Percentiles rank a stretch among this genome's conserved stretches.
These are phyloP conservation scores for Syngnathus rostellatus DNA, from an alignment of 2,797 vertebrate genomes.

Conservation along the genomic window DNA sequence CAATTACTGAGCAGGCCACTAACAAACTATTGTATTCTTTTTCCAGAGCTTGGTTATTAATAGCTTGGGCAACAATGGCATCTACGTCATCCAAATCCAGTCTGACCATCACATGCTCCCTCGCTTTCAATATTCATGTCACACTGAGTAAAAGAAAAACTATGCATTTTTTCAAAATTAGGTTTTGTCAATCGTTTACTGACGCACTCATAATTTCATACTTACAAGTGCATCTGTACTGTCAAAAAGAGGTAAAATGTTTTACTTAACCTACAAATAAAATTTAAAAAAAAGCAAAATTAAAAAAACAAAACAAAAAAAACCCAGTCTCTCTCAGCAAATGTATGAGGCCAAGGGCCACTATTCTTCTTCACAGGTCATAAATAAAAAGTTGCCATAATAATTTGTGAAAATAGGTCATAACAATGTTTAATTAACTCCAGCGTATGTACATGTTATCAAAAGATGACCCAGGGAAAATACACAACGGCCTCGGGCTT, in stretches of 20 bases:
- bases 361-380: not conserved
- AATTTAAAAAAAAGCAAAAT: too few relatives aligned
- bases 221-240: not conserved
- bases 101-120: conserved; percentile 3
- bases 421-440: not conserved
- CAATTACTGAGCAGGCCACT: conserved; percentile 35
- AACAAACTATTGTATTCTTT: conserved; percentile 24
- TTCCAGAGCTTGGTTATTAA: conserved; percentile 31
- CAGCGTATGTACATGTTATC: not conserved
- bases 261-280: not conserved
- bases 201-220: too few relatives aligned
- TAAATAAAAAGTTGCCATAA: not conserved
- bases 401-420: not conserved
- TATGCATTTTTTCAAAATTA: not conserved
- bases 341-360: not conserved
- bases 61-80: conserved; percentile 35
- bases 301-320: not conserved
- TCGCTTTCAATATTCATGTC: not conserved
- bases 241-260: not conserved
- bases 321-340: not conserved
- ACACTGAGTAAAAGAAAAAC: not conserved
- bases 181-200: not conserved
- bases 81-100: conserved; percentile 24
- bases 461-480: not conserved
- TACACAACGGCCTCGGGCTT: not conserved